These are phyloP conservation scores for Botia almorhae DNA, from an alignment of 2,797 vertebrate genomes.

Conservation along the genomic window DNA sequence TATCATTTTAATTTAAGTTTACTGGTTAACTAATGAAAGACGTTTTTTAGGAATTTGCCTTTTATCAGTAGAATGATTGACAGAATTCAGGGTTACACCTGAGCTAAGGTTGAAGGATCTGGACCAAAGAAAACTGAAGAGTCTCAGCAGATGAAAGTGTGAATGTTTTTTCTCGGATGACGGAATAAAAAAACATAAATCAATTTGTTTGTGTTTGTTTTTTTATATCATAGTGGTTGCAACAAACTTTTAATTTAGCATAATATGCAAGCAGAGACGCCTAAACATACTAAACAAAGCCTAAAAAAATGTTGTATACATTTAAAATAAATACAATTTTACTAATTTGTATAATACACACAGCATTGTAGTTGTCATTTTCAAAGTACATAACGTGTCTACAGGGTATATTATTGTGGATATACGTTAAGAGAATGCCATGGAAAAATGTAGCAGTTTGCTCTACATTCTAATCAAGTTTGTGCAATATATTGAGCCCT, in stretches of 20 bases:
- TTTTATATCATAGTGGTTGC: not conserved
- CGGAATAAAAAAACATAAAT: slow-evolving; percentile 26
- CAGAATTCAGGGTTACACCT: not conserved
- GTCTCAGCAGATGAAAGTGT: slow-evolving; percentile 6
- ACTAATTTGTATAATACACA: not conserved
- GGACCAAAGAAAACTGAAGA: slow-evolving; percentile 16
- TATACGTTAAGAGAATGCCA: no score
- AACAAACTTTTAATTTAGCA: not conserved
- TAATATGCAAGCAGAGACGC: not conserved
- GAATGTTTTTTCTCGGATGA: slow-evolving; percentile 19
- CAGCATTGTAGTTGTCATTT: not conserved
- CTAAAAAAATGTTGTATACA: no score
- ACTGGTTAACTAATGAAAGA: not conserved
- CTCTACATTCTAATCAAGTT: no score
- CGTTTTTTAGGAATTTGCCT: not conserved
- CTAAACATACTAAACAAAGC: not conserved
- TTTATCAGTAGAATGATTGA: not conserved
- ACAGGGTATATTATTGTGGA: not conserved
- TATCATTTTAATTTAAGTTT: not conserved
- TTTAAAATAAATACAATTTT: not conserved
- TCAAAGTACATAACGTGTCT: no score
- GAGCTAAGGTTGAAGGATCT: not conserved
- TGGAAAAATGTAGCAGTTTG: no score
- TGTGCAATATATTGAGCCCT: no score
- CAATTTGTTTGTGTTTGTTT: not conserved